A percentile compares a stretch with the other conserved stretches of the same genome.
Evolutionary conservation across 2,797 vertebrate genomes (phyloP).

Genomic region (Protosalanx chinensis): DNA sequence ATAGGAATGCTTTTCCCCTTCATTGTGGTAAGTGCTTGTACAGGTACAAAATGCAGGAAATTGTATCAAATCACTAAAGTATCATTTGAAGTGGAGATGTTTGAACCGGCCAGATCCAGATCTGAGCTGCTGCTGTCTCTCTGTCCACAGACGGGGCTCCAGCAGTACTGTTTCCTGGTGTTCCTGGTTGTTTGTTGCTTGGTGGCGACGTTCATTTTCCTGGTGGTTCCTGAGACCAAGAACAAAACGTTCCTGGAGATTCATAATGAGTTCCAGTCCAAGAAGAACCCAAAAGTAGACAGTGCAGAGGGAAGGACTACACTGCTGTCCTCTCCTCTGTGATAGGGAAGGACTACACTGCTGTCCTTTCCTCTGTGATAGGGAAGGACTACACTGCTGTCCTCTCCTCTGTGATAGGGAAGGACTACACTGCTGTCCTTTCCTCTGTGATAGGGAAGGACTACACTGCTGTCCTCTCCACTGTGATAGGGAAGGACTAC

Average conservation of each 20-base stretch:
- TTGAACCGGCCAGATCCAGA: constrained; percentile 1
- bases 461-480: no score
- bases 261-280: constrained; percentile 72
- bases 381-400: no score
- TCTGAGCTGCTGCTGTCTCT: not conserved
- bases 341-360: constrained; percentile 17
- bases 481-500: no score
- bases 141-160: constrained; percentile 76
- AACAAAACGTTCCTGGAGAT: constrained; percentile 86
- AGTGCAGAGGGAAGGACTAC: constrained; percentile 22
- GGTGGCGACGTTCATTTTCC: constrained; percentile 73
- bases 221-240: constrained; percentile 84
- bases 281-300: constrained; percentile 24
- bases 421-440: no score
- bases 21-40: constrained; percentile 76
- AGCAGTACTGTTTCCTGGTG: constrained; percentile 87
- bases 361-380: no score
- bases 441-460: no score
- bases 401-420: no score
- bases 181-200: constrained; percentile 75
- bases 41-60: not conserved
- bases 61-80: not conserved
- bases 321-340: constrained; percentile 49
- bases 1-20: constrained; percentile 84
- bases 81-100: not conserved